Conservation (phyloP, 2,113 vertebrate species). For the Paedocypris sp. region DNA sequence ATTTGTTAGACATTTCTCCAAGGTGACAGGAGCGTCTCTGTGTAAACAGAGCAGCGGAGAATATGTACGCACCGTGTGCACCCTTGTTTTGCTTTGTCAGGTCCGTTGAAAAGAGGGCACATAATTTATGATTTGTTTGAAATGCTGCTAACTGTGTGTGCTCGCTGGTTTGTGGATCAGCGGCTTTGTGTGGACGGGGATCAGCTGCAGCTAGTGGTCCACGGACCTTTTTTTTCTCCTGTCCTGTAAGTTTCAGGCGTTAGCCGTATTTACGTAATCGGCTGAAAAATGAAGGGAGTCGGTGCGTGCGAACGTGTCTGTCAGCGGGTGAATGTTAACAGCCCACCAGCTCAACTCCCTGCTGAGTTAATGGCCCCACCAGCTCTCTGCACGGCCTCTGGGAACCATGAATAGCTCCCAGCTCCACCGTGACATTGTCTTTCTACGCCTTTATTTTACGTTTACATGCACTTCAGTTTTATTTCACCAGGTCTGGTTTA, state of each 20-base stretch:
- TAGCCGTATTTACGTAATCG: constrained; percentile 8
- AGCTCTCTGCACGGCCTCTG: neutral
- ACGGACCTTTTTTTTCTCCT: neutral
- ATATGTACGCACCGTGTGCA: constrained; percentile 11
- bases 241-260: neutral
- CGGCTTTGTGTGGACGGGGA: constrained; percentile 9
- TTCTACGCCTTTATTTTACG: neutral
- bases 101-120: constrained; percentile 3
- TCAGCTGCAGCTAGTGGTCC: constrained; percentile 5
- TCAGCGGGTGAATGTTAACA: constrained; percentile 5
- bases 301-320: neutral
- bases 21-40: constrained; percentile 20
- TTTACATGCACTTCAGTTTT: too few species aligned
- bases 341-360: constrained; percentile 12
- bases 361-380: constrained; percentile 3
- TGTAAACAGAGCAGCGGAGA: constrained; percentile 22
- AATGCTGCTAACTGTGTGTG: constrained; percentile 2
- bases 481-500: too few species aligned
- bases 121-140: constrained; percentile 16
- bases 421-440: neutral
- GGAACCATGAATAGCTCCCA: neutral
- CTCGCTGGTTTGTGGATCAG: neutral
- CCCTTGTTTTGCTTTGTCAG: constrained; percentile 5
- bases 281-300: constrained; percentile 13
- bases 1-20: constrained; percentile 32